These are phyloP conservation scores for Chinchilla lanigera DNA, from an alignment of 2,113 vertebrate genomes.

Conservation along the genomic window DNA sequence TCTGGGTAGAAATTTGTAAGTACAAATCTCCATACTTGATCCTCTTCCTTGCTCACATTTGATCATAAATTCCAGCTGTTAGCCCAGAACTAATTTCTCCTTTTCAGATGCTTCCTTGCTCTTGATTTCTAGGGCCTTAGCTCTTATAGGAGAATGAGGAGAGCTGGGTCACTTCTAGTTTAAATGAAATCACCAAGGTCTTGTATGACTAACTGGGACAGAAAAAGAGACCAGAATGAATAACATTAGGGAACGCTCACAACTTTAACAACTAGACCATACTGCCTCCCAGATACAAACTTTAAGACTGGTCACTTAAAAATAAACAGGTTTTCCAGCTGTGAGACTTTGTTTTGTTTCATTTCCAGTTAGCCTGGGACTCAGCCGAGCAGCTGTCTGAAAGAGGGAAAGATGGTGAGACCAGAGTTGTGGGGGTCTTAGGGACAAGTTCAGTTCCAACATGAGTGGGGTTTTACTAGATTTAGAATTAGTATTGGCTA, in stretches of 20 bases:
- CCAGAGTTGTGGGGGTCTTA: slow-evolving; percentile 52
- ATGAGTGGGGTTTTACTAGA: neutral
- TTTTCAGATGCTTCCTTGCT: neutral
- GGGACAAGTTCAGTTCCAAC: slow-evolving; percentile 21
- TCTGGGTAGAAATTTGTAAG: neutral
- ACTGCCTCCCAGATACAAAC: slow-evolving; percentile 65
- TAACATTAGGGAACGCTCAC: slow-evolving; percentile 12
- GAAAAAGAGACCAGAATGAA: slow-evolving; percentile 41
- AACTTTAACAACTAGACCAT: slow-evolving; percentile 56
- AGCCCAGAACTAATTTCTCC: neutral
- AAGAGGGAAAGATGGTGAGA: neutral
- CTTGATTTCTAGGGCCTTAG: neutral
- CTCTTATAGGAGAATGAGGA: neutral
- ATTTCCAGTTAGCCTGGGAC: slow-evolving; percentile 57
- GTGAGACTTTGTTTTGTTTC: slow-evolving; percentile 36
- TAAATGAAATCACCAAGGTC: neutral
- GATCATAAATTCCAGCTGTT: neutral
- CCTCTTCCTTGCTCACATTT: neutral
- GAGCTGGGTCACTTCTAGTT: neutral
- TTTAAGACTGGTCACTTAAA: slow-evolving; percentile 62
- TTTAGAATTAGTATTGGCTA: neutral
- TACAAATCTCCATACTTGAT: neutral
- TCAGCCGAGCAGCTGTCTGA: slow-evolving; percentile 28
- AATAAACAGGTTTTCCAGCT: slow-evolving; percentile 52
- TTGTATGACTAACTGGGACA: neutral